Evolutionary conservation across 2,797 vertebrate genomes (phyloP), one percentile per base, ranked within the genome.

Genomic region (Brotula barbata): DNA sequence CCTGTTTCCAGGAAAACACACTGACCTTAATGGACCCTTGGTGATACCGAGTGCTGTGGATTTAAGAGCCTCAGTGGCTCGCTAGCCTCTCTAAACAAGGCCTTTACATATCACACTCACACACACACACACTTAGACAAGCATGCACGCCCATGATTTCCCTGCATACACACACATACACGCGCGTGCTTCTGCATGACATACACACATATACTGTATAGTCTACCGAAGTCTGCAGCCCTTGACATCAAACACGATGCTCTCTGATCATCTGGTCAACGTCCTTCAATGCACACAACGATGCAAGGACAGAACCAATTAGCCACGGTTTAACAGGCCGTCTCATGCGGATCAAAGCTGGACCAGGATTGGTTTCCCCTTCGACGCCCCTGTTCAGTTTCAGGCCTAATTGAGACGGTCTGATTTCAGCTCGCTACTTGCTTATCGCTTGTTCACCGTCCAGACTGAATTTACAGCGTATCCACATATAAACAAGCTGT

Each of bases 401-500:
- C 48, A 51, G 58, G 73, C 60, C 53, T 71, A 69, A 83, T 71
- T 76, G 52, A 69, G 58, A 61, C 37, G 21, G 55, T 66, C 48
- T 61, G 47, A 78, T 73, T 75, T 58, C 65, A 69, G 64, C 39
- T 73, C 44, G 63, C 72, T 71, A 75, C 56, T 75, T 58, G 55
- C 64, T 78, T 78, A 83, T 75, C 22, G 40, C 59, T 55, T 80
- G 72, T 61, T 60, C 58, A 16, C 52, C 15, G 36, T 73, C 58
- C 68, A 88, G 73, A 73, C 47, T 56, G 82, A 81, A 76, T 17
- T 73, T 61, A 64, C 25, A 28, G 4, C 8, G 8, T 50, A 81
- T 80, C 62, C 65, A 73, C 68, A 47, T 17, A 68, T 60, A 79
- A 85, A 82, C 59, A 80, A 52, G 51, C 60, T 69, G 65, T 58